phyloP scores from a whole-genome alignment of 2,797 vertebrate genomes.

The Petrocephalus schoutedeni region DNA sequence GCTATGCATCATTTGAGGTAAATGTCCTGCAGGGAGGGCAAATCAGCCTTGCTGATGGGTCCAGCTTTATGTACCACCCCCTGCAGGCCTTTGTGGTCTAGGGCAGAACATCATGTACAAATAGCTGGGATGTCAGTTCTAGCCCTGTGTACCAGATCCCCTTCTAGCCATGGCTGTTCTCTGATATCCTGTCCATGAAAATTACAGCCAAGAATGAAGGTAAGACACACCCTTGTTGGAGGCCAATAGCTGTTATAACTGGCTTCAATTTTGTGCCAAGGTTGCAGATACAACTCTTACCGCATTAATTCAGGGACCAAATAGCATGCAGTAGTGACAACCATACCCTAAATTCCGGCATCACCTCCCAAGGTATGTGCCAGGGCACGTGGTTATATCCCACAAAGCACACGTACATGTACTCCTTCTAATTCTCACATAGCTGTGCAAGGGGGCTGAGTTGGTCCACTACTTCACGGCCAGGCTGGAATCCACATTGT shows the following conservation, averaged over 20 bases:
- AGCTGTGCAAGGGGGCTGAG: neutral
- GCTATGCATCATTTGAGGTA: too few species aligned
- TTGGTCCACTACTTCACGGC: neutral
- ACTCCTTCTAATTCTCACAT: neutral
- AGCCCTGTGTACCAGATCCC: neutral
- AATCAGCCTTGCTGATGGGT: neutral
- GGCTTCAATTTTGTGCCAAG: neutral
- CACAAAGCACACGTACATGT: neutral
- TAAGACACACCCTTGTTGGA: neutral
- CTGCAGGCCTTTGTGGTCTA: neutral
- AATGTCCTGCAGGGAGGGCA: neutral
- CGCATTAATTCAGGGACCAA: neutral
- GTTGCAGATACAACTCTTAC: neutral
- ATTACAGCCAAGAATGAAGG: neutral
- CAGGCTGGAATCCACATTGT: neutral
- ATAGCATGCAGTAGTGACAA: neutral
- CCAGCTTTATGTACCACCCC: neutral
- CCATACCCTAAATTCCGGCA: neutral
- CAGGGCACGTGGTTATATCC: neutral
- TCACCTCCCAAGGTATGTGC: neutral
- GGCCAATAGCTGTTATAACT: neutral
- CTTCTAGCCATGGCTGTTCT: neutral
- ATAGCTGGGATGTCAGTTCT: neutral
- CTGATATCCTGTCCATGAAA: neutral
- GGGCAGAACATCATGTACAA: neutral